Evolutionary conservation across 2,888 invertebrate species (phyloP).

Genomic region (Salpingus planirostris): DNA sequence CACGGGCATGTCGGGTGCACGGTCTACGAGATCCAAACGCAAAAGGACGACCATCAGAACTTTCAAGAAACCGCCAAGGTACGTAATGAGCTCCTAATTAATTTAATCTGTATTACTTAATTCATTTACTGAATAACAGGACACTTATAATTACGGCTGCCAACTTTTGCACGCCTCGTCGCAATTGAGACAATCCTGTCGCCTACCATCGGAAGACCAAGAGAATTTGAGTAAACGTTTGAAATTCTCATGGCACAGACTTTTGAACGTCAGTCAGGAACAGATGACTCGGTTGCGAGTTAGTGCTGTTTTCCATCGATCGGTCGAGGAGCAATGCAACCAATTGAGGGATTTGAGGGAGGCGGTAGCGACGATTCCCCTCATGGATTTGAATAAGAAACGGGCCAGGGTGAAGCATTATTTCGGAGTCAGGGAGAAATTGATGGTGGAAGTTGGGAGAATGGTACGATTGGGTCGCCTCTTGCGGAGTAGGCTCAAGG

Average conservation of each 20-base stretch:
- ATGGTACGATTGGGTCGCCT: conserved; percentile 63
- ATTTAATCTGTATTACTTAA: not conserved
- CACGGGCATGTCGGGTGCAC: conserved; percentile 67
- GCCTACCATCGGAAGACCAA: conserved; percentile 52
- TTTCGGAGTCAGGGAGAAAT: conserved; percentile 51
- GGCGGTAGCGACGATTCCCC: conserved; percentile 44
- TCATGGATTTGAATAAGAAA: conserved; percentile 41
- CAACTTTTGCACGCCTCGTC: conserved; percentile 68
- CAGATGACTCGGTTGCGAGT: conserved; percentile 67
- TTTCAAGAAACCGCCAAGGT: conserved; percentile 75
- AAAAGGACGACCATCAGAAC: conserved; percentile 65
- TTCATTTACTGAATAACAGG: no score
- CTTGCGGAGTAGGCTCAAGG: conserved; percentile 55
- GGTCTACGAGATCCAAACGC: conserved; percentile 61
- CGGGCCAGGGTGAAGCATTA: conserved; percentile 46
- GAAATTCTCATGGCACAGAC: conserved; percentile 58
- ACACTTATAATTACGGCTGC: conserved; percentile 72
- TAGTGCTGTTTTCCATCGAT: conserved; percentile 66
- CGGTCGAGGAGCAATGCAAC: conserved; percentile 54
- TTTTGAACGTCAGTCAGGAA: conserved; percentile 63
- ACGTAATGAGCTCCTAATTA: conserved; percentile 11
- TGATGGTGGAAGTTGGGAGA: conserved; percentile 61
- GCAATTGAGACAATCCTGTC: conserved; percentile 62
- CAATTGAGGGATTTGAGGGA: conserved; percentile 52
- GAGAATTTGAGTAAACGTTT: conserved; percentile 49